Evolutionary conservation across 2,888 invertebrate species (phyloP).

Genomic region (Conomelus anceps): DNA sequence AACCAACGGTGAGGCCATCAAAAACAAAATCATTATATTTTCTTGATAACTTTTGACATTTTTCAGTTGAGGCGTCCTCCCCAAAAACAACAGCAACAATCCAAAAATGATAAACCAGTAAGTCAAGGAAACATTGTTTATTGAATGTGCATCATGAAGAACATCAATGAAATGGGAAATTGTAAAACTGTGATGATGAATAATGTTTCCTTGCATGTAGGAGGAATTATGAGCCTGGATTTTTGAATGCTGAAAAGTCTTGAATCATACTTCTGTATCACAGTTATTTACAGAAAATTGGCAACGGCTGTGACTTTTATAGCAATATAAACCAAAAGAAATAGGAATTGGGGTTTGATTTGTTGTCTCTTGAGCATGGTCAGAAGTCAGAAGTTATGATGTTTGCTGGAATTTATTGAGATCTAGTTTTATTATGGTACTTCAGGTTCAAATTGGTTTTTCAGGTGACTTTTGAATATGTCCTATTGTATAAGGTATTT

Average conservation of each 20-base stretch:
- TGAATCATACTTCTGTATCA: too few species aligned
- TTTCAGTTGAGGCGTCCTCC: not conserved
- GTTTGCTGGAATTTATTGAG: not conserved
- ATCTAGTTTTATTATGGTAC: too few species aligned
- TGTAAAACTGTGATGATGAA: not conserved
- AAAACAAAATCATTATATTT: slow-evolving; percentile 1
- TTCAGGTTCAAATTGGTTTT: not conserved
- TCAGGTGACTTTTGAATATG: not conserved
- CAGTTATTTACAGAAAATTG: too few species aligned
- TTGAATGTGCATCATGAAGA: not conserved
- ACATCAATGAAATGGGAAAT: not conserved
- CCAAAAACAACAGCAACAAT: not conserved
- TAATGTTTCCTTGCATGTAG: not conserved
- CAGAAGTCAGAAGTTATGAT: not conserved
- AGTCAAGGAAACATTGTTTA: not conserved
- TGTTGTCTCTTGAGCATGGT: not conserved
- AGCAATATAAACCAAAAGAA: not conserved
- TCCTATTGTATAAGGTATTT: too few species aligned
- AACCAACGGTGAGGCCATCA: slow-evolving; percentile 1
- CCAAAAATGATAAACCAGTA: not conserved
- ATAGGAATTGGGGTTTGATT: not conserved
- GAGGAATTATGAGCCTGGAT: too few species aligned
- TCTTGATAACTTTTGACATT: not conserved
- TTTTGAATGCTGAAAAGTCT: not conserved
- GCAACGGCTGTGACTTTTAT: not conserved